Evolutionary conservation across 92 coral and sea anemone genomes (phyloP).

Genomic region (Actinernus sp.): DNA sequence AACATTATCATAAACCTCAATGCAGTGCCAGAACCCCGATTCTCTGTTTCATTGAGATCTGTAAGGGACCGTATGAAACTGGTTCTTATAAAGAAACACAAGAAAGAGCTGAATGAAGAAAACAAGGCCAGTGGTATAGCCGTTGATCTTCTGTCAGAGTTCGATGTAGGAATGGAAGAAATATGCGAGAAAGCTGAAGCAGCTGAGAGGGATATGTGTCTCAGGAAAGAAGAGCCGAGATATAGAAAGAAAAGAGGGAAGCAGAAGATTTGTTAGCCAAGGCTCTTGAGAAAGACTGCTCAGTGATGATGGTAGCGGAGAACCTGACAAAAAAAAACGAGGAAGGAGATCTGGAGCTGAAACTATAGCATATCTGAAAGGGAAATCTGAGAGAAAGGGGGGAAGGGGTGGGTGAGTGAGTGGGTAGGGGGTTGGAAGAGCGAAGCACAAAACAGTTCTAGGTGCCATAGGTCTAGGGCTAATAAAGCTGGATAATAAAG

Average conservation of each 20-base stretch:
- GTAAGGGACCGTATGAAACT: conserved; percentile 33
- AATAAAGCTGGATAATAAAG: too few relatives aligned
- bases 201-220: conserved; percentile 21
- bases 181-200: conserved; percentile 45
- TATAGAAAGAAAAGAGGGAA: conserved; percentile 44
- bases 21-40: conserved; percentile 11
- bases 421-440: too few relatives aligned
- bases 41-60: conserved; percentile 38
- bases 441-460: too few relatives aligned
- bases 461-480: too few relatives aligned
- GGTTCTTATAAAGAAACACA: conserved; percentile 39
- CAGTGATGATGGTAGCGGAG: conserved; percentile 16
- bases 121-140: conserved; percentile 40
- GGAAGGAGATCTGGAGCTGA: background rate
- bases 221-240: conserved; percentile 27
- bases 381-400: too few relatives aligned
- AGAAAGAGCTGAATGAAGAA: conserved; percentile 32
- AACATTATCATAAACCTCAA: conserved; percentile 12
- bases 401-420: too few relatives aligned
- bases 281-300: conserved; percentile 45
- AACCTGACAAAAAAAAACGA: background rate
- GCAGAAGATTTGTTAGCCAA: conserved; percentile 40
- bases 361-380: background rate
- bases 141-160: conserved; percentile 25
- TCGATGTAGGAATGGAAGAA: conserved; percentile 29